These are phyloP conservation scores for Macroglossus sobrinus DNA, from an alignment of 2,113 vertebrate species.

Conservation along the genomic window DNA sequence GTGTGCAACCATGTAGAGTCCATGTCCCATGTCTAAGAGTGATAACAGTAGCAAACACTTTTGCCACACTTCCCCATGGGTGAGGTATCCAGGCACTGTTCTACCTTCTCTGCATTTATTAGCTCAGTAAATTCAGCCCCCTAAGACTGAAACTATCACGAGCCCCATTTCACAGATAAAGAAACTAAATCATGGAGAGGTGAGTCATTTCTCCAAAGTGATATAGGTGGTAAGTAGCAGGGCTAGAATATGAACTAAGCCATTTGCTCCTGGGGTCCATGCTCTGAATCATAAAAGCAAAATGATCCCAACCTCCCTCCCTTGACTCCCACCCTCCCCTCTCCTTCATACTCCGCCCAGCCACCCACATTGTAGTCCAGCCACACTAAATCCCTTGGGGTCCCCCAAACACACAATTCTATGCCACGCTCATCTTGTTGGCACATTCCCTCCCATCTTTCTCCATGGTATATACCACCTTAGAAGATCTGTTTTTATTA, in stretches of 20 bases:
- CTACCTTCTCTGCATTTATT: not conserved
- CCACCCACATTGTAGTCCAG: not conserved
- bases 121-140: not conserved
- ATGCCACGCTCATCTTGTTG: not conserved
- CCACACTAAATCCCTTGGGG: not conserved
- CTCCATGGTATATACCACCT: fast-evolving
- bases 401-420: not conserved
- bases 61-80: not conserved
- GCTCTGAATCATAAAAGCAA: not conserved
- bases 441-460: not conserved
- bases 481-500: not conserved
- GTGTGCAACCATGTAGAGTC: fast-evolving
- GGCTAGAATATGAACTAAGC: not conserved
- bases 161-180: not conserved
- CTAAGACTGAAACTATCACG: not conserved
- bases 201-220: not conserved
- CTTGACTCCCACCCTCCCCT: not conserved
- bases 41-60: not conserved
- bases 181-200: not conserved
- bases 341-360: not conserved
- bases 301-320: not conserved
- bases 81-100: not conserved
- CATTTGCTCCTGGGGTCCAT: not conserved
- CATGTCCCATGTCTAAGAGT: not conserved
- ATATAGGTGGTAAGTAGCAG: not conserved